Evolutionary conservation across 2,888 invertebrate species (phyloP).

Genomic region (Drosophila niveifrons): DNA sequence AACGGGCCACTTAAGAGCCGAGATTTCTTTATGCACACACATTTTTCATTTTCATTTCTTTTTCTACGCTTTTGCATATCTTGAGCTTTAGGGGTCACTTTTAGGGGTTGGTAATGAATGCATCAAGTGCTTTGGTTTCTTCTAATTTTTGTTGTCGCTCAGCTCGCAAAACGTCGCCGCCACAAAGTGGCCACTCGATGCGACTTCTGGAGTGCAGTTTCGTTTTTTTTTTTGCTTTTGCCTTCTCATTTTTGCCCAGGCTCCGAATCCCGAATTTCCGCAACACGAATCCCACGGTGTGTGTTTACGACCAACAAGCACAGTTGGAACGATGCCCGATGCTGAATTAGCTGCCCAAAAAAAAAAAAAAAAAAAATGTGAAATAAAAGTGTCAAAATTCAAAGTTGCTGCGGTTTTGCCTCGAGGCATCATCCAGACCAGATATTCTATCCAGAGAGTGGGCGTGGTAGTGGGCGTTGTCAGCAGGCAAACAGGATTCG

Average conservation of each 20-base stretch:
- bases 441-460: background rate
- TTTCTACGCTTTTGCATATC: constrained; percentile 49
- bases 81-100: constrained; percentile 55
- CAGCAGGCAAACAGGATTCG: constrained; percentile 59
- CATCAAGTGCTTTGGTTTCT: constrained; percentile 59
- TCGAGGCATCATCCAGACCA: constrained; percentile 44
- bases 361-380: constrained; percentile 18
- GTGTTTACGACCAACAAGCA: constrained; percentile 85
- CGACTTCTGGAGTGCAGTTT: constrained; percentile 68
- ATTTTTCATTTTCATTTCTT: constrained; percentile 18
- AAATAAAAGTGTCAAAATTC: constrained; percentile 59
- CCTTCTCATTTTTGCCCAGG: no score
- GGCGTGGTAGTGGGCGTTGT: constrained; percentile 37
- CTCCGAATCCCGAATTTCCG: constrained; percentile 9
- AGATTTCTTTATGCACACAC: constrained; percentile 54
- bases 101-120: constrained; percentile 54
- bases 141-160: constrained; percentile 77
- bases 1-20: constrained; percentile 81
- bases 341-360: constrained; percentile 64
- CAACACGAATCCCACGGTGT: constrained; percentile 84
- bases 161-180: constrained; percentile 71
- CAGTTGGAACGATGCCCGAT: constrained; percentile 73
- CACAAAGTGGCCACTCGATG: constrained; percentile 73
- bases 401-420: constrained; percentile 44
- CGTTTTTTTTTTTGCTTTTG: constrained; percentile 13